Base-by-base conservation (phyloP, 2,888 invertebrate genomes). In the Diogma glabrata region DNA sequence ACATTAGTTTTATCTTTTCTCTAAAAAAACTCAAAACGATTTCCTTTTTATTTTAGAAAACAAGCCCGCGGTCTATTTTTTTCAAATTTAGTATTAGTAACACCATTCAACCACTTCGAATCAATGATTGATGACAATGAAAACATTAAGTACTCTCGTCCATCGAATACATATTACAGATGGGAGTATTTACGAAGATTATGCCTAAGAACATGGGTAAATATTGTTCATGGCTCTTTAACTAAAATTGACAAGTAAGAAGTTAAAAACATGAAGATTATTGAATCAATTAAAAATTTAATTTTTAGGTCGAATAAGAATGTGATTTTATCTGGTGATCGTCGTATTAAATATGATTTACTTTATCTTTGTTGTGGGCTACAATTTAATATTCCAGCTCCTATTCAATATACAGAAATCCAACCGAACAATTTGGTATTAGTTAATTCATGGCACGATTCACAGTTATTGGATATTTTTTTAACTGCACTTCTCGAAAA, bases 81-180 rank as follows among this genome's bases (percentile, higher is more conserved):
- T 61, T 78, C 78, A 51, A 85, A 86, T 61, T 63, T 88, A 16
- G 82, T 81, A 0, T 63, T 88, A 45, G 73, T 88, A 3, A 81
- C 83, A 0, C 76, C 78, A 3, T 75, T 81, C 59, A 84, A 85
- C 1, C 60, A 82, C 9, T 26, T 43, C 33, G 46, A 50, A 49
- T 10, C 19, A 12, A 30, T 28, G 19, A 14, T 24, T 5, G 19
- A 30, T 22, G 19, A 23, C 12, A 33, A 48, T n/a, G 33, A 48
- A 4, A 8, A 8, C 20, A 67, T 70, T 0, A 70, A 72, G 54
- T 56, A 14, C n/a, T 14, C 17, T 23, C n/a, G 23, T 14, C 30
- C 48, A 8, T 19, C 33, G 12, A 12, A 20, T 33, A 19, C 14
- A n/a, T 20, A 48, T 24, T 77, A 75, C 58, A 72, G 72, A 4